Base-by-base conservation (phyloP, 2,113 vertebrate genomes). In the Ptychochromis oligacanthus region DNA sequence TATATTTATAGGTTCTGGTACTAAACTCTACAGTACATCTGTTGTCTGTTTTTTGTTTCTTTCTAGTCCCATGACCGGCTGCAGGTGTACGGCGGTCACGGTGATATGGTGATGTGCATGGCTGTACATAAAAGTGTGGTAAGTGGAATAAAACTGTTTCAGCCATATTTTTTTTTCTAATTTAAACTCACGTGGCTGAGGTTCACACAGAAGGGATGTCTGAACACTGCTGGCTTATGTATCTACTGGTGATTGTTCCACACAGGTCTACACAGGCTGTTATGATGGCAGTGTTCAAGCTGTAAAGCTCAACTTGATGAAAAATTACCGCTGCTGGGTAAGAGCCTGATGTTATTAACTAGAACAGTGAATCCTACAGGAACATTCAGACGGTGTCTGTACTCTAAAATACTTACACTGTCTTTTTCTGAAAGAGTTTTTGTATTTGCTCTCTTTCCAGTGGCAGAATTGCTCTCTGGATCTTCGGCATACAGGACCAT, bases 101-200 rank as follows among this genome's bases (percentile, higher is more conserved):
- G 95, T 58, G 98, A 99, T 84, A 98, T 99, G 98, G 97, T 99
- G 93, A 97, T 99, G 97, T 99, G 98, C 87, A 99, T 99, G 98
- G 95, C 96, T 64, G 95, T 99, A 70, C 97, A 99, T 87, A 99
- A 97, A 81, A 99, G 97, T 92, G 96, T 98, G 97, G 98, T 99
- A 95, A 94, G 95, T 92, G 8, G 18, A 61, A 20, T 46, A 6
- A 28, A 59, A 58, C 10, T 1, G 1, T 10, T 2, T 9, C 9
- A 34, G 24, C 15, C 15, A 24, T 55, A 0, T 55, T 74, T 2
- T 3, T 28, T 14, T 60, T 72, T 64, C 60, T 8, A 13, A 56
- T 80, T 2, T 61, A 15, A 60, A 77, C 46, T 8, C 67, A 11
- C 18, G 14, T 15, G 13, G 7, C 1, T 38, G 11, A 43, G 2